Percentiles rank a stretch among this genome's conserved stretches.
phyloP scores from a whole-genome alignment of 2,113 vertebrate genomes.

The Thamnaconus septentrionalis region DNA sequence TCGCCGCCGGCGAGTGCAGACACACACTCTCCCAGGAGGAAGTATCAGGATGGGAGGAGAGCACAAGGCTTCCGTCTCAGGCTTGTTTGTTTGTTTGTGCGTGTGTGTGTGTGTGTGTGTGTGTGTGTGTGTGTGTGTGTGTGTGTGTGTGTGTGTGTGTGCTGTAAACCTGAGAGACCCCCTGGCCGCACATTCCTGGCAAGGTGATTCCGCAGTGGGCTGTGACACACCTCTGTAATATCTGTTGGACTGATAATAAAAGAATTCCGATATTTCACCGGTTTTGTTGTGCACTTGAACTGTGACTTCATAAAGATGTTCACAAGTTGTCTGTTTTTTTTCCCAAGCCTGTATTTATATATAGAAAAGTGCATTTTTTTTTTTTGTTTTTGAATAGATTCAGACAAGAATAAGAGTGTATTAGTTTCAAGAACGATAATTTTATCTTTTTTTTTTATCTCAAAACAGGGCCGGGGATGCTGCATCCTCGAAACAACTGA shows the following conservation, averaged over 20 bases:
- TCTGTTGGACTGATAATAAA: constrained; percentile 32
- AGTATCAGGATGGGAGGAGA: constrained; percentile 30
- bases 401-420: too few relatives aligned
- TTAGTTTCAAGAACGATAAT: too few relatives aligned
- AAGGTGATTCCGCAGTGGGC: constrained; percentile 44
- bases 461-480: too few relatives aligned
- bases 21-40: constrained; percentile 63
- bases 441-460: too few relatives aligned
- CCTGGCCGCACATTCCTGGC: constrained; percentile 47
- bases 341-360: too few relatives aligned
- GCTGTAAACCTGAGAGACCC: constrained; percentile 67
- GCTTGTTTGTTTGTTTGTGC: constrained; percentile 63
- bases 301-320: constrained; percentile 15
- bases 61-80: constrained; percentile 49
- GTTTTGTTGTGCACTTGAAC: constrained; percentile 10
- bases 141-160: constrained; percentile 55
- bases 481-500: neutral
- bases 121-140: constrained; percentile 56
- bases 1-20: constrained; percentile 40
- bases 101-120: constrained; percentile 33
- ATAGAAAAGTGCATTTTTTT: too few relatives aligned
- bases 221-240: constrained; percentile 20
- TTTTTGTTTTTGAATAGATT: too few relatives aligned
- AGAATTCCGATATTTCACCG: constrained; percentile 18
- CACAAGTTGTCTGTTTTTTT: too few relatives aligned